phyloP scores from a whole-genome alignment of 1,140 invertebrate species.

The Babylonia areolata region DNA sequence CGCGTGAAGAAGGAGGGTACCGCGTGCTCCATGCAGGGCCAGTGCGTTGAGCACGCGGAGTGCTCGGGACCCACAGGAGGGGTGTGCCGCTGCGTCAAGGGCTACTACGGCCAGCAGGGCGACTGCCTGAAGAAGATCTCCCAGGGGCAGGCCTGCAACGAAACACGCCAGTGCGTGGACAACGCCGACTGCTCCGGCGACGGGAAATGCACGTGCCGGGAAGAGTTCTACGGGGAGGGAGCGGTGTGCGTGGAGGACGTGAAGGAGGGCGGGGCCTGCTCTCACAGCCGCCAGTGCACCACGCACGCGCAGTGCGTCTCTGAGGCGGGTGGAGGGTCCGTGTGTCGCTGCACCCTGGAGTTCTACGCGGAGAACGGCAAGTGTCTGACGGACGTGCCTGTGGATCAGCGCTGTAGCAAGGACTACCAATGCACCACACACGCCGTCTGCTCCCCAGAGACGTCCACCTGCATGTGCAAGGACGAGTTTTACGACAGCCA shows the following conservation, averaged over 20 bases:
- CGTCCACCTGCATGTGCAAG: constrained; percentile 33
- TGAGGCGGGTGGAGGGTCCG: background rate
- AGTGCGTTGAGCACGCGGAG: constrained; percentile 41
- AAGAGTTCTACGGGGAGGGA: constrained; percentile 27
- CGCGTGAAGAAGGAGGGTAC: constrained; percentile 1
- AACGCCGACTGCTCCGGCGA: constrained; percentile 28
- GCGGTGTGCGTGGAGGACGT: constrained; percentile 19
- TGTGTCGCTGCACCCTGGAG: constrained; percentile 32
- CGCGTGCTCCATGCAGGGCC: constrained; percentile 17
- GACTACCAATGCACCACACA: constrained; percentile 39
- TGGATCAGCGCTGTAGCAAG: background rate
- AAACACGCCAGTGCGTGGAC: constrained; percentile 30
- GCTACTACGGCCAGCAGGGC: constrained; percentile 28
- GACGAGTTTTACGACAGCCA: constrained; percentile 32
- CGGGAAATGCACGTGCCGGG: constrained; percentile 32
- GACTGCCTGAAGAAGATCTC: constrained; percentile 14
- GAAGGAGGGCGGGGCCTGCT: background rate
- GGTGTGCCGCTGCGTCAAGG: constrained; percentile 31
- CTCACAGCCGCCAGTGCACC: constrained; percentile 33
- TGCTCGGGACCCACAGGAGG: constrained; percentile 39
- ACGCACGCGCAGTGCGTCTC: constrained; percentile 25
- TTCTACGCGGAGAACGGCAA: constrained; percentile 31
- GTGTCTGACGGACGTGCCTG: constrained; percentile 16
- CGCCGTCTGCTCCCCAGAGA: constrained; percentile 20
- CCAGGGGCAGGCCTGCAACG: constrained; percentile 16